Evolutionary conservation across 1,140 invertebrate species (phyloP), one percentile per base, ranked within the genome.

Genomic region (Pseudoatta argentina): DNA sequence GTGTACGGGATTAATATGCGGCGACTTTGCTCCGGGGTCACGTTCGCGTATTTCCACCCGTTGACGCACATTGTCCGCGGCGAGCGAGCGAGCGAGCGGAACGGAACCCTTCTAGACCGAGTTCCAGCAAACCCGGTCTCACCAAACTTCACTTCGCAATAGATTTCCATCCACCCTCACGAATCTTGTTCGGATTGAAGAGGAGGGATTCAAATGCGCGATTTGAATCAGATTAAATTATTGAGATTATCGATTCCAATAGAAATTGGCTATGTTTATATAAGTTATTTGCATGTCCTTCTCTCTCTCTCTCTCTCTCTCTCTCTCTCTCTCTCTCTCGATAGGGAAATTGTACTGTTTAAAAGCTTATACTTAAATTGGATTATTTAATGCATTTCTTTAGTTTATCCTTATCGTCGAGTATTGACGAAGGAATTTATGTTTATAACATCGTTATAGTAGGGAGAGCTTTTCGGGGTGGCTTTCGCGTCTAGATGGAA

Each of bases 1-100:
- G 72, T 53, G 67, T 73, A 82, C 79, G 66, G 69, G 67, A 83
- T 83, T 83, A 83, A 83, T 83, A 83, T 73, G 79, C 79, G 69
- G 39, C 55, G 69, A 83, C 69, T 83, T 83, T 8, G 69, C 39
- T 67, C n/a, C 24, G 79, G 39, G 69, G 39, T 83, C 34, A 27
- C 69, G 24, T 55, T 21, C 78, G 51, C 78, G 66, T 81, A 81
- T 83, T 83, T 83, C 69, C 69, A 73, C 6, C 55, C 69, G 59
- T 82, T 55, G 79, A 75, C 69, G 67, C 79, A 44, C 67, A 61
- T 75, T 69, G 44, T 59, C 6, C 51, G 34, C 34, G 34, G 16
- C 30, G 48, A 21, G n/a, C 18, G 27, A 30, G 27, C 27, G 27
- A 69, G 27, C 27, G 27, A 69, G 18, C 67, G 69, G 57, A 82